Conservation (phyloP, 2,797 vertebrate species). For the Spinus olivaceus region DNA sequence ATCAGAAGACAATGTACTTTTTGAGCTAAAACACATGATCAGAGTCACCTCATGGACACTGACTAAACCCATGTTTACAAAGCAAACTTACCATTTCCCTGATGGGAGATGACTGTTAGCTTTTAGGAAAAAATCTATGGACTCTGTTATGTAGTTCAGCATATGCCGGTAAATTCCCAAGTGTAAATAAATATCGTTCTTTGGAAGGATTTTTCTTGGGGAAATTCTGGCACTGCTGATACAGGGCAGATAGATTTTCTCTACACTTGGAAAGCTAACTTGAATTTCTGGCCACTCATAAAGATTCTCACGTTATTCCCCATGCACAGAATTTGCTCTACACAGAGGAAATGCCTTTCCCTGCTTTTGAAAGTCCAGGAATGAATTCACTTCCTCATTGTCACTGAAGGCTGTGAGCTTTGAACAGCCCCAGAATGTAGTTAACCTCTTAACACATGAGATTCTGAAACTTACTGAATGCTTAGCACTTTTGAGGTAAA, state of each 20-base stretch:
- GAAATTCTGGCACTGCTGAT: conserved; percentile 2
- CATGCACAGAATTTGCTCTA: neutral
- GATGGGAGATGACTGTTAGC: neutral
- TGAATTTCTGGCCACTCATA: conserved; percentile 29
- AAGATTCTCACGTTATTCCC: neutral
- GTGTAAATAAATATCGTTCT: neutral
- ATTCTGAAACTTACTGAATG: neutral
- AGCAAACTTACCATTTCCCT: neutral
- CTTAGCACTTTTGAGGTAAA: neutral
- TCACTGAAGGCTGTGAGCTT: neutral
- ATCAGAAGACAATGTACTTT: neutral
- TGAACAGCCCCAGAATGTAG: neutral
- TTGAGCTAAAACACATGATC: neutral
- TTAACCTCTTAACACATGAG: neutral
- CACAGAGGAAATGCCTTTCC: neutral
- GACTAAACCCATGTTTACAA: neutral
- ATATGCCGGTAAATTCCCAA: neutral
- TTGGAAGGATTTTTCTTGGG: neutral
- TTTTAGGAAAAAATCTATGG: neutral
- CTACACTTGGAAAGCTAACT: neutral
- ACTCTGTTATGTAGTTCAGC: neutral
- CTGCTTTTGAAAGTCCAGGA: conserved; percentile 6
- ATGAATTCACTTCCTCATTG: conserved; percentile 6
- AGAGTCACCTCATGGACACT: neutral
- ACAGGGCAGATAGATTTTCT: neutral